Evolutionary conservation across 2,113 vertebrate genomes (phyloP).

Genomic region (Myiozetetes cayanensis): DNA sequence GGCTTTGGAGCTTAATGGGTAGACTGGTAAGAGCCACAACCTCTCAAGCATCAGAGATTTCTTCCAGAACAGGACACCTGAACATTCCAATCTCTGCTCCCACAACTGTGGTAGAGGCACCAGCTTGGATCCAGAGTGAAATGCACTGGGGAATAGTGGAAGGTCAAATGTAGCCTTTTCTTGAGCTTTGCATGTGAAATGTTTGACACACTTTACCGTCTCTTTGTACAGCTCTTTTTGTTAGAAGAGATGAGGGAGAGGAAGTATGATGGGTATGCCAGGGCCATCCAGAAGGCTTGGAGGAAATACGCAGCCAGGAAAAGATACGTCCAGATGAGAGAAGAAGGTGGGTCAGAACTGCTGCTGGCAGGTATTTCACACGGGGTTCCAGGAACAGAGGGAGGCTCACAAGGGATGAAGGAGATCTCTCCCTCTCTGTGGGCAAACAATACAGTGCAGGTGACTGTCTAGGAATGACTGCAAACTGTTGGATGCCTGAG

Average conservation of each 20-base stretch:
- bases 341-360: conserved; percentile 83
- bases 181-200: background rate
- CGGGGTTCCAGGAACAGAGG: background rate
- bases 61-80: background rate
- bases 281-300: conserved; percentile 95
- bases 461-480: background rate
- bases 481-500: background rate
- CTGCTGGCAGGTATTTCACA: background rate
- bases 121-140: background rate
- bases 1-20: background rate
- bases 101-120: background rate
- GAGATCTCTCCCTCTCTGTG: background rate
- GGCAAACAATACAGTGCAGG: background rate
- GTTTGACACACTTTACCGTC: background rate
- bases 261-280: conserved; percentile 93
- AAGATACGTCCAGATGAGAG: conserved; percentile 97
- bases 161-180: background rate
- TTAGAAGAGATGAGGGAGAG: conserved; percentile 96
- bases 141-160: background rate
- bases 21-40: background rate
- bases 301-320: conserved; percentile 89
- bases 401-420: background rate
- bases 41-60: background rate
- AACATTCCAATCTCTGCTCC: background rate
- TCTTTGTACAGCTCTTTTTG: conserved; percentile 85